phyloP scores from a whole-genome alignment of 2,113 vertebrate genomes.

The Saccopteryx leptura region DNA sequence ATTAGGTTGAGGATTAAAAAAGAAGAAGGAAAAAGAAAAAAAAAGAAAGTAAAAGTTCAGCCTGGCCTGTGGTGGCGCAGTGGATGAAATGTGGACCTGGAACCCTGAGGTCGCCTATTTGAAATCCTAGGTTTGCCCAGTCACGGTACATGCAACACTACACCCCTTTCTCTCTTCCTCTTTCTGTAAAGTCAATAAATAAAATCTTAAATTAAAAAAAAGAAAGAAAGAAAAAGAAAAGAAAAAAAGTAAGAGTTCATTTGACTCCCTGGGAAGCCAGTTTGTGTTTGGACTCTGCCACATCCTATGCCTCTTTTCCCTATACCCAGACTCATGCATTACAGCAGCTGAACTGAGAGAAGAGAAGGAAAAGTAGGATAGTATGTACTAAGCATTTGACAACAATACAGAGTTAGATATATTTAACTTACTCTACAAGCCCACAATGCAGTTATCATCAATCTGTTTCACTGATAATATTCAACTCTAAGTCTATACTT shows the following conservation, averaged over 20 bases:
- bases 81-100: too few relatives aligned
- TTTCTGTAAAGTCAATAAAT: too few relatives aligned
- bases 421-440: slow-evolving; percentile 42
- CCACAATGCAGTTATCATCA: slow-evolving; percentile 15
- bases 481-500: slow-evolving; percentile 5
- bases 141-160: too few relatives aligned
- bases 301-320: not conserved
- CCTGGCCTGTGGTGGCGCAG: too few relatives aligned
- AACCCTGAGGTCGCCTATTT: too few relatives aligned
- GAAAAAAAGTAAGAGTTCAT: not conserved
- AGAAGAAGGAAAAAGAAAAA: not conserved
- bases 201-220: too few relatives aligned
- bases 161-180: too few relatives aligned
- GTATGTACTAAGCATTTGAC: slow-evolving; percentile 10
- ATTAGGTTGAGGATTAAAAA: not conserved
- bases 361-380: not conserved
- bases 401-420: not conserved
- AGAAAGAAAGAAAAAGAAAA: too few relatives aligned
- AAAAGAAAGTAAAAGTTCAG: too few relatives aligned
- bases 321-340: not conserved
- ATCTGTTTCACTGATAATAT: slow-evolving; percentile 1
- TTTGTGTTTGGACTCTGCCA: not conserved
- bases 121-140: too few relatives aligned
- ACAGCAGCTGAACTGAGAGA: not conserved
- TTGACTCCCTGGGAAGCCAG: not conserved